phyloP scores from a whole-genome alignment of 2,113 vertebrate genomes.

The Forbesichthys papilliferus region DNA sequence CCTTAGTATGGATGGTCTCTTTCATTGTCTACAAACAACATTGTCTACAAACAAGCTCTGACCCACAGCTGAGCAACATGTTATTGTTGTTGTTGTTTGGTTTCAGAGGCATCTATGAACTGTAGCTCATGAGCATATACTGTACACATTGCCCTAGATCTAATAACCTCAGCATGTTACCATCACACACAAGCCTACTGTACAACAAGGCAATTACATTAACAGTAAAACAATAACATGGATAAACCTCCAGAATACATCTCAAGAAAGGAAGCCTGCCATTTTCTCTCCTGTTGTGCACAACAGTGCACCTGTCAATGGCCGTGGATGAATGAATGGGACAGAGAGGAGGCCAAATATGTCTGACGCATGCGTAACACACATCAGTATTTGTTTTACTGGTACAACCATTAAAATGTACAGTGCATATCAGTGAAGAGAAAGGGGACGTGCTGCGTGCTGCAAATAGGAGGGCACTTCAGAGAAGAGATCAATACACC shows the following conservation, averaged over 20 bases:
- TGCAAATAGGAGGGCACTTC: slow-evolving; percentile 29
- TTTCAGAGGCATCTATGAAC: no score
- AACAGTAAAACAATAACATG: background rate
- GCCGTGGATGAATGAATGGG: slow-evolving; percentile 51
- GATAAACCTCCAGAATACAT: slow-evolving; percentile 27
- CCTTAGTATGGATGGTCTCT: background rate
- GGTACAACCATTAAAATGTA: slow-evolving; percentile 15
- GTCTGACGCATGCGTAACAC: slow-evolving; percentile 31
- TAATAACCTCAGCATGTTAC: no score
- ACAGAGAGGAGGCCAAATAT: slow-evolving; percentile 47
- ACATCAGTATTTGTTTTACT: slow-evolving; percentile 49
- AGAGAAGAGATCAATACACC: slow-evolving; percentile 51
- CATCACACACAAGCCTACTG: no score
- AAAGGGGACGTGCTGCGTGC: slow-evolving; percentile 42
- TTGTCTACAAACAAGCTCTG: background rate
- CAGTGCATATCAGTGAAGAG: slow-evolving; percentile 9
- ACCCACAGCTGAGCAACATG: background rate
- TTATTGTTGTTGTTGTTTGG: background rate
- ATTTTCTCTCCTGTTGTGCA: slow-evolving; percentile 33
- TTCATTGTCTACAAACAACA: background rate
- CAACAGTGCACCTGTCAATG: slow-evolving; percentile 40
- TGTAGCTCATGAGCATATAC: no score
- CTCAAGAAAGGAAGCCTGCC: slow-evolving; percentile 29
- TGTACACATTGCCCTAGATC: no score
- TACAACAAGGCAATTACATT: background rate